Conservation (phyloP, 1,140 invertebrate species). For the Uloborus diversus region DNA sequence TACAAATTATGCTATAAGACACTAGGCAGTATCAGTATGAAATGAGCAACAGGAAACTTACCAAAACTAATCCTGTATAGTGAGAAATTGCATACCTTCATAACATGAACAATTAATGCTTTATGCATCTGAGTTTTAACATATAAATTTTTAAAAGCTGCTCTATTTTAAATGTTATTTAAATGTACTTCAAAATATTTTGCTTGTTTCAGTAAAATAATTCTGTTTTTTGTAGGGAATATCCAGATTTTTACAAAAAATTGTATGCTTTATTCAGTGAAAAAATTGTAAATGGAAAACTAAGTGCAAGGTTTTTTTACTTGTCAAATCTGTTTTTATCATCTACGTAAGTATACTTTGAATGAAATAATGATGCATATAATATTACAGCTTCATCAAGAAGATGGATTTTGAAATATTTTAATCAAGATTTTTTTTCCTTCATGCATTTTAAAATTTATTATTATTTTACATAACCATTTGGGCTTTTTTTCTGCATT, state of each 20-base stretch:
- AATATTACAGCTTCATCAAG: too few relatives aligned
- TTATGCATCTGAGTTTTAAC: too few relatives aligned
- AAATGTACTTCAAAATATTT: too few relatives aligned
- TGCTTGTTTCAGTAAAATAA: slow-evolving; percentile 27
- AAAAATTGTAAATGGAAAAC: slow-evolving; percentile 89
- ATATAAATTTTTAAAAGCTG: too few relatives aligned
- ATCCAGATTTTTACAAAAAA: slow-evolving; percentile 94
- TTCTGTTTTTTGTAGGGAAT: slow-evolving; percentile 77
- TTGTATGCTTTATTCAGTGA: slow-evolving; percentile 92
- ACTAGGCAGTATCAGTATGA: too few relatives aligned
- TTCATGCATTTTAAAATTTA: slow-evolving; percentile 24
- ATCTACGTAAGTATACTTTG: slow-evolving; percentile 80
- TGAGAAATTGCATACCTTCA: too few relatives aligned
- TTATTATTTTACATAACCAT: slow-evolving; percentile 43
- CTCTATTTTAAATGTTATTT: too few relatives aligned
- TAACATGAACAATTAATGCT: too few relatives aligned
- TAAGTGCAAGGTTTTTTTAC: slow-evolving; percentile 83
- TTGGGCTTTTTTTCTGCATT: neutral
- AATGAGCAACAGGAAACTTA: too few relatives aligned
- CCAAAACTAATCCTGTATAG: too few relatives aligned
- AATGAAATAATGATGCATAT: too few relatives aligned
- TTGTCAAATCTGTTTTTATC: slow-evolving; percentile 89
- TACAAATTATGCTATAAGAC: too few relatives aligned
- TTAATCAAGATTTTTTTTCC: slow-evolving; percentile 23
- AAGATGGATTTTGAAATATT: slow-evolving; percentile 4